Evolutionary conservation across 2,888 invertebrate species (phyloP), one percentile per base, ranked within the genome.

Genomic region (Thymelicus acteon): DNA sequence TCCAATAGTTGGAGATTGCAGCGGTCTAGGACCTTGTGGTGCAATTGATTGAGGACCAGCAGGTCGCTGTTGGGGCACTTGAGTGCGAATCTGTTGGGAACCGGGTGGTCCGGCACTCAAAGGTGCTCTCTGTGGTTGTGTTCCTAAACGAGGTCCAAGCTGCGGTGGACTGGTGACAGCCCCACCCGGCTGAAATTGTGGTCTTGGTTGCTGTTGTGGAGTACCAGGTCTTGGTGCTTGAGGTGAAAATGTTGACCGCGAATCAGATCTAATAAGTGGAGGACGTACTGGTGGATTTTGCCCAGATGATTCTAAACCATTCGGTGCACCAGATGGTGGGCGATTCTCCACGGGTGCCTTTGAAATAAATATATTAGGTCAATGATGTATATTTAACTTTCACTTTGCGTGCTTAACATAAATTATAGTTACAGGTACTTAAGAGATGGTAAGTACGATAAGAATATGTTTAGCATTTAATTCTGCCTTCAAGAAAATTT

Each of bases 181-280:
- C 60, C 92, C 93, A 74, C 93, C 93, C 44, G 93, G 88, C 82
- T 92, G 92, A 73, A 93, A 92, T 75, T 90, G 92, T 40, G 93
- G 93, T 73, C 92, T 82, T 71, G 78, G 80, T 76, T 87, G 91
- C 52, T 74, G 73, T 70, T 84, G 89, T 10, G 83, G 85, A 40
- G 79, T 84, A 62, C 77, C 84, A 52, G 89, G 87, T 72, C 92
- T 86, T n/a, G 79, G 81, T 6, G 81, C 76, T 75, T 86, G 90
- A 52, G 84, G 85, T 67, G 87, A 82, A 61, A 93, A 84, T n/a
- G 86, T 76, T 57, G 92, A 87, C 40, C 93, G 85, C 24, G 93
- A 93, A 75, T 93, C 93, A 70, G 79, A 82, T 80, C 92, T 85
- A 67, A 80, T 87, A 40, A 93, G 82, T 52, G 90, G 89, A 70